Conservation (phyloP, 2,888 invertebrate genomes). For the Cancer borealis region DNA sequence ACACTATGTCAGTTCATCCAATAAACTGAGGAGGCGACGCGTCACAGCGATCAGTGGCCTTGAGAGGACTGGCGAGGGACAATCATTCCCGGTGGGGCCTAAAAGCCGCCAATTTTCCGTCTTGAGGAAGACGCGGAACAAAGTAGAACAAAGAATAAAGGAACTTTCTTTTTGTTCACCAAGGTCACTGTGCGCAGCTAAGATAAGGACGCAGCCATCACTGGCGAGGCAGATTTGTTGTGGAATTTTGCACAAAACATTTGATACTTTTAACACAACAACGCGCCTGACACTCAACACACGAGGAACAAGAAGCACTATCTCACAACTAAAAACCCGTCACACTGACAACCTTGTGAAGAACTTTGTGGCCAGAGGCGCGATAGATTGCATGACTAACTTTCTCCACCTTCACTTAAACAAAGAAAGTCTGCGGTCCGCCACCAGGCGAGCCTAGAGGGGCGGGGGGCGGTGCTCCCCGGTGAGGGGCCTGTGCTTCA, state of each 20-base stretch:
- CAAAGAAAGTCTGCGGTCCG: neutral
- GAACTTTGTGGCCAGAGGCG: neutral
- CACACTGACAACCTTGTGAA: neutral
- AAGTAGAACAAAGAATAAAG: neutral
- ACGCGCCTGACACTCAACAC: neutral
- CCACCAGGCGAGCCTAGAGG: neutral
- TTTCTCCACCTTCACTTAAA: neutral
- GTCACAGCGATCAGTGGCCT: neutral
- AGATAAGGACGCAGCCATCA: neutral
- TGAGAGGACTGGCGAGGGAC: neutral
- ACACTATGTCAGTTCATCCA: neutral
- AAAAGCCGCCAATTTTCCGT: neutral
- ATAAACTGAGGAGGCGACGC: neutral
- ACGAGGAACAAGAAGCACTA: neutral
- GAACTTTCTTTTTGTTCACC: neutral
- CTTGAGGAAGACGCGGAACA: neutral
- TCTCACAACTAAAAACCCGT: neutral
- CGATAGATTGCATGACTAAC: neutral
- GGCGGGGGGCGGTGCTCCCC: neutral
- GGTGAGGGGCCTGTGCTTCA: neutral
- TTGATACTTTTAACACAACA: neutral
- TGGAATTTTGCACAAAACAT: neutral
- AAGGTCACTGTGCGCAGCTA: neutral
- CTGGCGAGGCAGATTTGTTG: too few species aligned
- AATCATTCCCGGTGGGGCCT: neutral